Conservation (phyloP, 2,113 vertebrate species). For the Xiphophorus couchianus region DNA sequence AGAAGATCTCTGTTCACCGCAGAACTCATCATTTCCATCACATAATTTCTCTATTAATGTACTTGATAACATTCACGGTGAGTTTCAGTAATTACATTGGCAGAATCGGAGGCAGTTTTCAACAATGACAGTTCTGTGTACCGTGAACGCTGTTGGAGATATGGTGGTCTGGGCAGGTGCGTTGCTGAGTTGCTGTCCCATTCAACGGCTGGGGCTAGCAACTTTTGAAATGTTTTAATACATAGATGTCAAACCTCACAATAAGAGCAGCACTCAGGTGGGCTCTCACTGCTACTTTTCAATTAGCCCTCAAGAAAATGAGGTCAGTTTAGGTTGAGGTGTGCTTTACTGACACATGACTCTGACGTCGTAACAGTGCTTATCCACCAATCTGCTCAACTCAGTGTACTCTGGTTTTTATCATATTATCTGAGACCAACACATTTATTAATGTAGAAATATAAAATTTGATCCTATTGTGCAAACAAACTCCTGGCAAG, state of each 20-base stretch:
- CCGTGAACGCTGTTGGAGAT: conserved; percentile 25
- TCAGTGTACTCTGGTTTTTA: conserved; percentile 5
- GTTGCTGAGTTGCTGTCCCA: conserved; percentile 22
- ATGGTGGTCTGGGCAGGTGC: background rate
- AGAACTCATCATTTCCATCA: conserved; percentile 23
- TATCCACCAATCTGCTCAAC: conserved; percentile 17
- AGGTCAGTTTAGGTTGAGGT: conserved; percentile 45
- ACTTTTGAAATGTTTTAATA: conserved; percentile 56
- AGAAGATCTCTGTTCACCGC: conserved; percentile 17
- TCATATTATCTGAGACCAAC: background rate
- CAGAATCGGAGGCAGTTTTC: conserved; percentile 28
- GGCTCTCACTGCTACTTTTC: conserved; percentile 50
- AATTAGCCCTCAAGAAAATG: conserved; percentile 59
- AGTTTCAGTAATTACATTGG: conserved; percentile 40
- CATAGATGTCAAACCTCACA: conserved; percentile 49
- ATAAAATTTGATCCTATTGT: no score
- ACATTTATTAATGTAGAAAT: background rate
- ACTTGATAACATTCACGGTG: conserved; percentile 33
- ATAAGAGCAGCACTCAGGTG: conserved; percentile 43
- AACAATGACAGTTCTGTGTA: conserved; percentile 43
- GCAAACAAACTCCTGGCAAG: no score
- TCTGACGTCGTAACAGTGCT: conserved; percentile 23
- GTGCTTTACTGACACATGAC: conserved; percentile 51
- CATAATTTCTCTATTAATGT: conserved; percentile 27
- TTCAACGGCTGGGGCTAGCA: conserved; percentile 20